Evolutionary conservation across 1,140 invertebrate species (phyloP).

Genomic region (Trigoniulus corallinus): DNA sequence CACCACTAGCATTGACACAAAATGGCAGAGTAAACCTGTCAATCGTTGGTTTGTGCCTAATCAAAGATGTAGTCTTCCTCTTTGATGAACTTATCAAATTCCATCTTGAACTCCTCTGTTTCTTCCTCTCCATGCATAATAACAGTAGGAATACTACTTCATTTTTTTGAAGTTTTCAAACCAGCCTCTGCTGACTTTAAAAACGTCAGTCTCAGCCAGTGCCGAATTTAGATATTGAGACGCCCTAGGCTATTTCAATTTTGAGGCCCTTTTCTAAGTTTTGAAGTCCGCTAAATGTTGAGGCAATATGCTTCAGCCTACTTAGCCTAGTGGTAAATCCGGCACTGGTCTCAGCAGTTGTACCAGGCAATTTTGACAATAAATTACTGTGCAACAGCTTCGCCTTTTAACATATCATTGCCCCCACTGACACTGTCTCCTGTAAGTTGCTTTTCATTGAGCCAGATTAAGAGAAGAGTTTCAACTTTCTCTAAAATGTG

Average conservation of each 20-base stretch:
- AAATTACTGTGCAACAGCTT: conserved; percentile 4
- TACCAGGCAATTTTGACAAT: conserved; percentile 1
- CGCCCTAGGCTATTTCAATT: too few relatives aligned
- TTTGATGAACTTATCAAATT: not conserved
- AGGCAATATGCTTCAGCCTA: too few relatives aligned
- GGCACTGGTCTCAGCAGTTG: conserved; percentile 3
- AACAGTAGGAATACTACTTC: conserved; percentile 6
- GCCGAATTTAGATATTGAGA: too few relatives aligned
- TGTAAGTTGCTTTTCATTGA: conserved; percentile 8
- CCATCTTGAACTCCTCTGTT: not conserved
- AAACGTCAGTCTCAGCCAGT: too few relatives aligned
- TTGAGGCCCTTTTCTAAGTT: too few relatives aligned
- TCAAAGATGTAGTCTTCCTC: conserved; percentile 12
- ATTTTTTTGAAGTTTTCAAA: conserved; percentile 7
- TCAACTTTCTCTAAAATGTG: conserved; percentile 6
- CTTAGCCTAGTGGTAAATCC: too few relatives aligned
- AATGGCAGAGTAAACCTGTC: conserved; percentile 28
- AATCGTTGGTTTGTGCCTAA: conserved; percentile 28
- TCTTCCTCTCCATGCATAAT: conserved; percentile 2
- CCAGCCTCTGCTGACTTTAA: conserved; percentile 6
- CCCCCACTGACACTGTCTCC: conserved; percentile 9
- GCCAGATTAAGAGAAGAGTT: conserved; percentile 7
- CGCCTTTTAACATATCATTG: conserved; percentile 6
- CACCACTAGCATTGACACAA: conserved; percentile 25
- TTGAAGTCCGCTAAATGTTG: too few relatives aligned